Base-by-base conservation (phyloP, 2,888 invertebrate genomes). In the Octonoba sinensis region DNA sequence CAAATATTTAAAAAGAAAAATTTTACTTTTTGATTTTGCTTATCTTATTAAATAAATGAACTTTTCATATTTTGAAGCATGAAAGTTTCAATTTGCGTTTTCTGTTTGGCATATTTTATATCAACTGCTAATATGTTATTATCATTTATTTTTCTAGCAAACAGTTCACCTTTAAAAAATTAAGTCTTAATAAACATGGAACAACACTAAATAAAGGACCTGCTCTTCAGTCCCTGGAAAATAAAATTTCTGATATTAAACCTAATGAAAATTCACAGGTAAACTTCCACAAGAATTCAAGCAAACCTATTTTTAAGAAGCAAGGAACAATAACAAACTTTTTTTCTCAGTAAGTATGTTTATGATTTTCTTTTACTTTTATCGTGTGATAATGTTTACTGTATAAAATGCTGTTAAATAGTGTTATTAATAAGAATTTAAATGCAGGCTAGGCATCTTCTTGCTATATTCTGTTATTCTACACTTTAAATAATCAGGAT, bases 131-230 rank as follows among this genome's bases (percentile, higher is more conserved):
- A 36, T 36, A 36, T 36, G 11, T 60, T 15, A 27, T 36, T 60
- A 20, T 57, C 22, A 36, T 60, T 60, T 27, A 2, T 13, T 16
- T n/a, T 67, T 69, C 6, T 20, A 79, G 79, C 27, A 79, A 79
- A 8, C 72, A 73, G 51, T 79, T 79, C 54, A 79, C 79, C 16
- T 79, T 79, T 60, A 72, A 73, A 24, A 79, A 79, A 20, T 56
- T 73, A n/a, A 79, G 73, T 56, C 72, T 79, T 67, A 54, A 13
- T 54, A 59, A 67, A 36, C 65, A 65, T n/a, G 20, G 44, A 3
- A 57, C 59, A 11, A 22, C 22, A 20, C 49, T 12, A 27, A 20
- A 12, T 60, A 4, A 1, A 13, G 49, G 46, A 15, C 16, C 62
- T 13, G 44, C 22, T 22, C 27, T 71, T 8, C 47, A 78, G n/a